Evolutionary conservation across 2,797 vertebrate species (phyloP), one percentile per base, ranked within the genome.

Genomic region (Acipenser ruthenus): DNA sequence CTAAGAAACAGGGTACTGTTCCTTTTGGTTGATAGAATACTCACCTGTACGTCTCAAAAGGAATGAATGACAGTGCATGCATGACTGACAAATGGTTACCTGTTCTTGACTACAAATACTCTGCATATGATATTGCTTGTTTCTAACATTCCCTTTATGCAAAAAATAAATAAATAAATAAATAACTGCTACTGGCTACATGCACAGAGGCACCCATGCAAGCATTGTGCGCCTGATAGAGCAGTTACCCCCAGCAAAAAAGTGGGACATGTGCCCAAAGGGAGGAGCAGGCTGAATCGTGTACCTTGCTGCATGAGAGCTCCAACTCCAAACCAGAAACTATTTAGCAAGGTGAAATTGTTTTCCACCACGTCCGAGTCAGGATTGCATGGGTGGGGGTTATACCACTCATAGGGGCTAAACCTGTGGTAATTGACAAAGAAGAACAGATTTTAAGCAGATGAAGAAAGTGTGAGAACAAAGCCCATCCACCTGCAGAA

Each of bases 291-390:
- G 93, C 93, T 93, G 92, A 92, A 86, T 93, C 95, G 94, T 97
- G 92, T 97, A 98, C 95, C 95, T 98, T 98, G 95, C 94, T 96
- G 95, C 95, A 98, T 98, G 95, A 98, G 95, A 95, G 95, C 95
- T 97, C 95, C 95, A 96, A 97, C 95, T 94, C 95, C 95, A 92
- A 98, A 98, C 95, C 95, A 98, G 95, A 98, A 97, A 96, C 95
- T 98, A 95, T 98, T 98, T 91, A 98, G 94, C 89, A 98, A 95
- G 86, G 95, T 98, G 91, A 98, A 98, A 96, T 96, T 97, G 93
- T 97, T 98, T 95, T 98, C 95, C 94, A 98, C 95, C 89, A 98
- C 94, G 86, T 97, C 95, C 86, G 95, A 97, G 90, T 97, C 95
- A 53, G 95, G 95, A 83, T 97, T 98, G 95, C 95, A 98, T 75